phyloP scores from a whole-genome alignment of 2,797 vertebrate species.

The Chelonia mydas region DNA sequence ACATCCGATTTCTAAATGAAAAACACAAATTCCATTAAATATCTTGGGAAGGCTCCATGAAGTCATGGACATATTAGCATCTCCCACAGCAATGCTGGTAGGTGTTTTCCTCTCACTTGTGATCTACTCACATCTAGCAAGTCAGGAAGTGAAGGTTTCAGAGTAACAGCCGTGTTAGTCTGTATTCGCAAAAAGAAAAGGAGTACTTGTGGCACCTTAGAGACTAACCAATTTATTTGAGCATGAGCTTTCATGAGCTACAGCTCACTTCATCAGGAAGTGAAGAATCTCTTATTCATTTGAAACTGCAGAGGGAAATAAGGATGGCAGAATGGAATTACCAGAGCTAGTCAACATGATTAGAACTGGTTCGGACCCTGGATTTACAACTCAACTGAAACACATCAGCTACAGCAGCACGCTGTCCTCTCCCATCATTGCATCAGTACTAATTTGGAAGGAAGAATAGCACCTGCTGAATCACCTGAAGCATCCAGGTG shows the following conservation, averaged over 20 bases:
- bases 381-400: neutral
- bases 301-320: constrained; percentile 6
- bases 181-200: no score
- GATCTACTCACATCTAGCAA: neutral
- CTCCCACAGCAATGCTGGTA: neutral
- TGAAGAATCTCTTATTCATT: neutral
- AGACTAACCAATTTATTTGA: no score
- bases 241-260: no score
- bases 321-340: neutral
- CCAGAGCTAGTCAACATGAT: neutral
- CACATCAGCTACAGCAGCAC: neutral
- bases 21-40: neutral
- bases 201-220: no score
- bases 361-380: neutral
- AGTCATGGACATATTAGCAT: neutral
- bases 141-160: neutral
- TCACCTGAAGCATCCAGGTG: neutral
- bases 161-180: no score
- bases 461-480: neutral
- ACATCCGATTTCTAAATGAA: neutral
- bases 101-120: neutral
- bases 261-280: no score
- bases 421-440: neutral
- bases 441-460: neutral
- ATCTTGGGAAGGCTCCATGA: neutral